phyloP scores from a whole-genome alignment of 2,888 invertebrate species.

The Harpalus rubripes region DNA sequence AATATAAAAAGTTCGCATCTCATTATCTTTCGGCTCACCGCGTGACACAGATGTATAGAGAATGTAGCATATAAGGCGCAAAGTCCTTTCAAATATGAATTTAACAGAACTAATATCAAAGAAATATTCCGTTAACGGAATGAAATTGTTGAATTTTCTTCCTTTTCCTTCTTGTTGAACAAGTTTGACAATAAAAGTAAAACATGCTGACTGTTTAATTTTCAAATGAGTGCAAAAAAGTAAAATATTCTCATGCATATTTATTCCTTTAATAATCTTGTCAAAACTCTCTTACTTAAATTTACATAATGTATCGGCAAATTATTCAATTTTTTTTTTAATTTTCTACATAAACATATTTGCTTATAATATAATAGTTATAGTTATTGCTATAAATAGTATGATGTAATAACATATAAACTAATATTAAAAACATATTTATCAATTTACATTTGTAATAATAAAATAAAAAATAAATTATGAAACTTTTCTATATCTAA shows the following conservation, averaged over 20 bases:
- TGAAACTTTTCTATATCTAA: background rate
- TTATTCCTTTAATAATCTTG: slow-evolving; percentile 39
- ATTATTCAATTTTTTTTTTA: background rate
- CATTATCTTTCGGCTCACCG: slow-evolving; percentile 46
- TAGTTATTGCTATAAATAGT: too few relatives aligned
- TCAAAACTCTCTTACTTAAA: slow-evolving; percentile 23
- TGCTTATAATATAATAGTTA: too few relatives aligned
- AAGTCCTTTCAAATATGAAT: slow-evolving; percentile 25
- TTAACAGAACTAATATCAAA: background rate
- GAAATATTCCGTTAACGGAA: background rate
- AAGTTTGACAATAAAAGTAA: slow-evolving; percentile 23
- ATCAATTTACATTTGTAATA: background rate
- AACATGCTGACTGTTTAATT: slow-evolving; percentile 18
- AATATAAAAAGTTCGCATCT: slow-evolving; percentile 19
- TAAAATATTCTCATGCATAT: slow-evolving; percentile 43
- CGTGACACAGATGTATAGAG: slow-evolving; percentile 37
- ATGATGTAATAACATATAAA: too few relatives aligned
- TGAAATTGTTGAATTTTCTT: slow-evolving; percentile 24
- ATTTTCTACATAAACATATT: too few relatives aligned
- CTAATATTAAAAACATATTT: background rate
- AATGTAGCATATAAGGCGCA: slow-evolving; percentile 43
- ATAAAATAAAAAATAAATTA: background rate
- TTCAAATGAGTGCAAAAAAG: slow-evolving; percentile 28
- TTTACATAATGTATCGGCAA: slow-evolving; percentile 13
- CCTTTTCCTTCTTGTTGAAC: slow-evolving; percentile 55